Conservation (phyloP, 2,888 invertebrate genomes). For the Ceriagrion tenellum region DNA sequence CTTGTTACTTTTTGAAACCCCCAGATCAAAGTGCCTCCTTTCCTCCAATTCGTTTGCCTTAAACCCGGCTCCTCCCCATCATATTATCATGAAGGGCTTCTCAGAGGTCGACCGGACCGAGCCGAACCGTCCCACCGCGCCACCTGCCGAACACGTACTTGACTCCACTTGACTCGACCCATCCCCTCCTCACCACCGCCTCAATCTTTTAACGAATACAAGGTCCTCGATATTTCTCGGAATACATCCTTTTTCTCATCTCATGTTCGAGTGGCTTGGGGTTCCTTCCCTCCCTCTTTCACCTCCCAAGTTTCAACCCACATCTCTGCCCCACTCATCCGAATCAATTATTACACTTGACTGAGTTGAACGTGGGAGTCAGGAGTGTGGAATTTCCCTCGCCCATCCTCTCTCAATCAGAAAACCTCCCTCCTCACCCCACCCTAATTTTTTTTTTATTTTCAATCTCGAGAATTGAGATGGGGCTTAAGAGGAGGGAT, state of each 20-base stretch:
- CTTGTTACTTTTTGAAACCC: background rate
- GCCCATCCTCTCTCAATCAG: background rate
- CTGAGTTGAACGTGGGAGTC: background rate
- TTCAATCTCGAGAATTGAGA: background rate
- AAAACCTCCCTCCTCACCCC: background rate
- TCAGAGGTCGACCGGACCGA: background rate
- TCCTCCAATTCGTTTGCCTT: background rate
- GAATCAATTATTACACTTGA: constrained; percentile 24
- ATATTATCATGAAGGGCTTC: background rate
- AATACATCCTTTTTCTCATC: background rate
- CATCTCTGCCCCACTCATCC: background rate
- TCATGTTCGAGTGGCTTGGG: background rate
- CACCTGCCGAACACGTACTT: background rate
- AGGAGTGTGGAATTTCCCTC: background rate
- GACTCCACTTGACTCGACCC: background rate
- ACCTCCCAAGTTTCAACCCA: background rate
- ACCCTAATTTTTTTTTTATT: constrained; percentile 1
- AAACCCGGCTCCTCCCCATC: background rate
- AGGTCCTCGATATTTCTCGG: background rate
- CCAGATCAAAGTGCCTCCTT: background rate
- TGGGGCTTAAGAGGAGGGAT: background rate
- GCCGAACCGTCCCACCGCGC: background rate
- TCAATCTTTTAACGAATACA: background rate
- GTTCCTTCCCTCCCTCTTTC: background rate
- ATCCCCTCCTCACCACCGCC: background rate